Base-by-base conservation (phyloP, 2,113 vertebrate species). In the Triplophysa rosa region DNA sequence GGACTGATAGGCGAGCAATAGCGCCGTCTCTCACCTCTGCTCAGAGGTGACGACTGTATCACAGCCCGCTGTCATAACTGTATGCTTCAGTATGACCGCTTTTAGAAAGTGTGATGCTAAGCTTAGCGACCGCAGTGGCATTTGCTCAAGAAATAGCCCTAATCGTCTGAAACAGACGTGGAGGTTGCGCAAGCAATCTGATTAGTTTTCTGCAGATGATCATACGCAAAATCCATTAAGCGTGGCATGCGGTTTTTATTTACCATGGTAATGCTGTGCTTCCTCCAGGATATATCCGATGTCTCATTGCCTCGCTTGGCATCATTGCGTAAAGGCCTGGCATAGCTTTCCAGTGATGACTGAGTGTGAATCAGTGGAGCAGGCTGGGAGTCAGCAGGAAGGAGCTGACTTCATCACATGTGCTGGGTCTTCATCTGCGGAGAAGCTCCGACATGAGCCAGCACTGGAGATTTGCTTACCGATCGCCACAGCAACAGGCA, bases 181-280 rank as follows among this genome's bases (percentile, higher is more conserved):
- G 68, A 67, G n/a, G 77, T 86, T 84, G 85, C 71, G 68, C 80
- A 83, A 61, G 70, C 78, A 56, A 80, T 86, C 80, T 87, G 85
- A 87, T 84, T 82, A 87, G 80, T 78, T 84, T 81, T 67, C 69
- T 80, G 19, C 72, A 78, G 67, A 81, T 67, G 81, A 78, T 84
- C 77, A 83, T 86, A 85, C 80, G 80, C 72, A 78, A 87, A 84
- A 84, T 84, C 62, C 65, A 81, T 88, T 89, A 80, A 87, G 73
- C 79, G 74, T 12, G 40, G 52, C 74, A 73, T 83, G 80, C 70
- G 33, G 68, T 73, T 83, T 83, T 80, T 54, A 80, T 83, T 85
- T 87, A 69, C 77, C 69, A 62, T 63, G 58, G 66, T 67, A 47
- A 68, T 58, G 63, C 70, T 45, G 40, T 65, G 65, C 72, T 86